These are phyloP conservation scores for Manis pentadactyla DNA, from an alignment of 2,797 vertebrate species.

Conservation along the genomic window DNA sequence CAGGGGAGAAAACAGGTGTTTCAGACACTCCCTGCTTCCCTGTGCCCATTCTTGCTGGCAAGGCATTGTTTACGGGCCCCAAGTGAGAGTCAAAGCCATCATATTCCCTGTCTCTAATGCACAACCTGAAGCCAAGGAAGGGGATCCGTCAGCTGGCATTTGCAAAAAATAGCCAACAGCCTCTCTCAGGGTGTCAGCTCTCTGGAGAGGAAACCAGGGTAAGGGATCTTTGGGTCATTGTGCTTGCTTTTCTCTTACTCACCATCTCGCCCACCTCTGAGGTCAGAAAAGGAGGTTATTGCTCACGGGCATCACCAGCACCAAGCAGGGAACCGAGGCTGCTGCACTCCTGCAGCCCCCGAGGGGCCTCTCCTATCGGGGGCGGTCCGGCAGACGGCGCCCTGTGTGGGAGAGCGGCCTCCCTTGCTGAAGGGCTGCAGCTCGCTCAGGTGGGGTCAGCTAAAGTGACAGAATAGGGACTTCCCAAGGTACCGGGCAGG, in stretches of 20 bases:
- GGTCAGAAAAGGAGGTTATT: neutral
- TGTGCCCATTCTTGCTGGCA: neutral
- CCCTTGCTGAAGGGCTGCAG: neutral
- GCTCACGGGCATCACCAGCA: neutral
- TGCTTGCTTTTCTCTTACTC: neutral
- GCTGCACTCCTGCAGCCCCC: no score
- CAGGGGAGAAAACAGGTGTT: neutral
- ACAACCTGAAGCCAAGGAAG: neutral
- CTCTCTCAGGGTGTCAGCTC: neutral
- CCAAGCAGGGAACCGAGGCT: neutral
- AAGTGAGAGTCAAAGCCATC: constrained; percentile 32
- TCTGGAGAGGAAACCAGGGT: neutral
- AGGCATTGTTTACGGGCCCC: neutral
- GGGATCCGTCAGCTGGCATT: constrained; percentile 24
- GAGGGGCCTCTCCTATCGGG: neutral
- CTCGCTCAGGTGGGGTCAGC: neutral
- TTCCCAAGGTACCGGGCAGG: neutral
- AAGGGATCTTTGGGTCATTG: neutral
- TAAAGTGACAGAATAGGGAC: rapidly evolving
- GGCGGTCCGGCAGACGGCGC: no score
- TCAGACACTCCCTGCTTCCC: neutral
- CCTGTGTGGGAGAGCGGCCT: neutral
- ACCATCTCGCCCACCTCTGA: neutral
- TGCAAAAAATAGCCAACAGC: constrained; percentile 7
- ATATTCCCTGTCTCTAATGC: neutral